Conservation (phyloP, 1,140 invertebrate species). For the Asbolus verrucosus region DNA sequence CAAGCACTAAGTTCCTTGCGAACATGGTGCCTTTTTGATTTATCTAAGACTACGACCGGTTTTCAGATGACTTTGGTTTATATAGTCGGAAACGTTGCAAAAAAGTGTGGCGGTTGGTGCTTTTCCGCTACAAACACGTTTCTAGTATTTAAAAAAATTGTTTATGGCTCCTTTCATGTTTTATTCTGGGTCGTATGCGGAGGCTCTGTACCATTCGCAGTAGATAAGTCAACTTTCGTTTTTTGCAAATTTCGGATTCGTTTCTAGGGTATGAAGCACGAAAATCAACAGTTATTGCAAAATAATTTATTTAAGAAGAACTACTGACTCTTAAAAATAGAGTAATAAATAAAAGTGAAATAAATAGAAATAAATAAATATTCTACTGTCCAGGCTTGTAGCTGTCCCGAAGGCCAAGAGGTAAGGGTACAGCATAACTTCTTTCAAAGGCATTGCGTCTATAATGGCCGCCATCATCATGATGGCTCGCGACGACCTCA, state of each 20-base stretch:
- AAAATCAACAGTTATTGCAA: too few species aligned
- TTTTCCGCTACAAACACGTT: conserved; percentile 21
- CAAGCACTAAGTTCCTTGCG: conserved; percentile 19
- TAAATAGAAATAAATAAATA: too few species aligned
- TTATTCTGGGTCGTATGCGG: background rate
- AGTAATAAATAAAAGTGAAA: too few species aligned
- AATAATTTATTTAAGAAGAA: too few species aligned
- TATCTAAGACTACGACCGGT: background rate
- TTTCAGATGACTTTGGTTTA: background rate
- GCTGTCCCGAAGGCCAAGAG: conserved; percentile 60
- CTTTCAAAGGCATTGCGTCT: conserved; percentile 72
- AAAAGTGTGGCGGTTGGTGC: conserved; percentile 11
- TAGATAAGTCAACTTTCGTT: too few species aligned
- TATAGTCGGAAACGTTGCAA: background rate
- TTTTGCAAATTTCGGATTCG: too few species aligned
- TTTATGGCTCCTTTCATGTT: conserved; percentile 11
- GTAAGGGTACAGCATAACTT: conserved; percentile 62
- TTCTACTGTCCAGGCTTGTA: conserved; percentile 57
- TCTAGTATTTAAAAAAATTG: conserved; percentile 20
- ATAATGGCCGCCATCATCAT: conserved; percentile 73
- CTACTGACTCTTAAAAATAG: too few species aligned
- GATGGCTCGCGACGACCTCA: conserved; percentile 83
- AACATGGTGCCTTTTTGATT: conserved; percentile 3
- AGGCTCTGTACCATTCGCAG: too few species aligned
- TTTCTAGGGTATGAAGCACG: too few species aligned